A percentile compares a stretch with the other conserved stretches of the same genome.
phyloP scores from a whole-genome alignment of 2,888 invertebrate genomes.

The Drosophila emarginata region DNA sequence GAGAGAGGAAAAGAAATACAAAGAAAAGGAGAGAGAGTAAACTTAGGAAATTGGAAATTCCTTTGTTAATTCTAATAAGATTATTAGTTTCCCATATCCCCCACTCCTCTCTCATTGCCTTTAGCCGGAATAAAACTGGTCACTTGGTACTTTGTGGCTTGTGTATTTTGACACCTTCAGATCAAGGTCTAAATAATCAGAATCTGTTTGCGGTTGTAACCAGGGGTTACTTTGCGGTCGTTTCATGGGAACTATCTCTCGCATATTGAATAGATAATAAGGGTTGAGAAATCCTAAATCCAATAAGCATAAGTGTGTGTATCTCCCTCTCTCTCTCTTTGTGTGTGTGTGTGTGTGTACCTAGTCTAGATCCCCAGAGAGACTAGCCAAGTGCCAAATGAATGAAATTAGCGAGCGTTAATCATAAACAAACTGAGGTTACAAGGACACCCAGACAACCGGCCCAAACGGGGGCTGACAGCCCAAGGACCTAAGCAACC shows the following conservation, averaged over 20 bases:
- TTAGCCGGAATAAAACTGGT: constrained; percentile 37
- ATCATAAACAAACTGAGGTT: constrained; percentile 71
- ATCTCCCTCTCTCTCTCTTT: too few relatives aligned
- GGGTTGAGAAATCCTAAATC: constrained; percentile 48
- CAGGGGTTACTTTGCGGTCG: constrained; percentile 43
- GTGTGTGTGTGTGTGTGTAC: constrained; percentile 48
- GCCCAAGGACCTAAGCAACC: constrained; percentile 49
- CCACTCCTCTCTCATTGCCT: background rate
- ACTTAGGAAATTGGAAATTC: constrained; percentile 74
- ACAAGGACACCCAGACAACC: background rate
- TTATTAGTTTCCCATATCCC: constrained; percentile 73
- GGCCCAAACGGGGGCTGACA: constrained; percentile 11
- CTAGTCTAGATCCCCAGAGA: constrained; percentile 49
- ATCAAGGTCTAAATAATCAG: constrained; percentile 59
- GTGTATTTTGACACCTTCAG: constrained; percentile 71
- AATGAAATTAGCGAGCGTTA: constrained; percentile 76
- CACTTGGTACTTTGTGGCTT: constrained; percentile 9
- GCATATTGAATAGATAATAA: background rate
- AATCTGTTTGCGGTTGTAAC: constrained; percentile 4
- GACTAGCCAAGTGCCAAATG: constrained; percentile 63
- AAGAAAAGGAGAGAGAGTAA: background rate
- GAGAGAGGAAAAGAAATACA: too few relatives aligned
- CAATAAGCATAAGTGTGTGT: constrained; percentile 68
- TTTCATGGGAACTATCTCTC: constrained; percentile 51
- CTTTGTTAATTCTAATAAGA: constrained; percentile 80